Percentiles rank a stretch among this genome's conserved stretches.
These are phyloP conservation scores for Apaloderma vittatum DNA, from an alignment of 2,113 vertebrate species.

Conservation along the genomic window DNA sequence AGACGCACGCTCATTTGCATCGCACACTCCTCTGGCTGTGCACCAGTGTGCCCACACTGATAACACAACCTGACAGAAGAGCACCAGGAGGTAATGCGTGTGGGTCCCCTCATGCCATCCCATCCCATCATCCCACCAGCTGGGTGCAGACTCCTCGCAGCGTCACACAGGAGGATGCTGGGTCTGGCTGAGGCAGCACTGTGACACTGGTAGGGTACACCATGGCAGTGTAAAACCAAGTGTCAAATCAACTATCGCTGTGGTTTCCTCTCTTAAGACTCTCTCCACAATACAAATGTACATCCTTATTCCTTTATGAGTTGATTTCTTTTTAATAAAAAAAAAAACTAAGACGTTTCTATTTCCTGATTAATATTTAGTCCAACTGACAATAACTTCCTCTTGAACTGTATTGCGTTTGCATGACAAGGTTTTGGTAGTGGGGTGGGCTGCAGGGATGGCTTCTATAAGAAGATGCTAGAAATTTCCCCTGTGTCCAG, in stretches of 20 bases:
- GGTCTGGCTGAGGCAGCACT: rapidly evolving
- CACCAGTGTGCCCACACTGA: rapidly evolving
- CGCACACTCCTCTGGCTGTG: rapidly evolving
- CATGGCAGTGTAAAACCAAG: neutral
- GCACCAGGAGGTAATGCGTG: rapidly evolving
- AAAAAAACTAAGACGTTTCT: rapidly evolving
- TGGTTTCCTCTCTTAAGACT: rapidly evolving
- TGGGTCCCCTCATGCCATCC: rapidly evolving
- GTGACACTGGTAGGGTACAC: neutral
- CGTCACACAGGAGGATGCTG: too few species aligned
- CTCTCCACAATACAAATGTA: neutral
- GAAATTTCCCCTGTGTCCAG: rapidly evolving
- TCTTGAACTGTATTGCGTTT: neutral
- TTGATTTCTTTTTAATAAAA: neutral
- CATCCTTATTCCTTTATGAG: neutral
- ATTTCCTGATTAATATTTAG: neutral
- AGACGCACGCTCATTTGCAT: too few species aligned
- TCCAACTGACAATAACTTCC: neutral
- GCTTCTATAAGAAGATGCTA: neutral
- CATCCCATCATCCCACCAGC: neutral
- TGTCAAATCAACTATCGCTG: neutral
- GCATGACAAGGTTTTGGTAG: neutral
- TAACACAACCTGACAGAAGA: neutral
- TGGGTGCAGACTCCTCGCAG: neutral
- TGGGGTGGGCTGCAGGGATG: neutral